Evolutionary conservation across 64 coral and sea anemone species (phyloP).

Genomic region (Dendronephthya gigantea): DNA sequence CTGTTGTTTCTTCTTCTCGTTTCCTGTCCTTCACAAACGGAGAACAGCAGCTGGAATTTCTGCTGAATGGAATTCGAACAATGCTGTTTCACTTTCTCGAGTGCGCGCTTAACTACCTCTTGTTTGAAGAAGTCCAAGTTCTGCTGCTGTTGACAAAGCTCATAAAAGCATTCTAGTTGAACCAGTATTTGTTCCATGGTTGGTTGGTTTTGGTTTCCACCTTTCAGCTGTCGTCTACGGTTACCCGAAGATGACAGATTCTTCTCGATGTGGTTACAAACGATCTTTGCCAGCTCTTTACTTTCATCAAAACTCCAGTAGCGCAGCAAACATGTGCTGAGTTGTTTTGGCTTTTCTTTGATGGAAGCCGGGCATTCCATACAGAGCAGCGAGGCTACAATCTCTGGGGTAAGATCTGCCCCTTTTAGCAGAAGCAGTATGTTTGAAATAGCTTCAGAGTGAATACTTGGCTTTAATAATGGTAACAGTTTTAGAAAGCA

Average conservation of each 20-base stretch:
- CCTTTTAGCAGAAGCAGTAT: constrained; percentile 80
- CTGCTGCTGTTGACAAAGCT: constrained; percentile 86
- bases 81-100: constrained; percentile 66
- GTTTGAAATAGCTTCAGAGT: constrained; percentile 75
- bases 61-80: constrained; percentile 49
- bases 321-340: constrained; percentile 62
- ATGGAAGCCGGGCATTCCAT: constrained; percentile 69
- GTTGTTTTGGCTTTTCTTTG: constrained; percentile 80
- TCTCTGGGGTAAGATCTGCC: constrained; percentile 50
- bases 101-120: constrained; percentile 48
- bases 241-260: constrained; percentile 33
- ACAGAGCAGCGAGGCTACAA: constrained; percentile 52
- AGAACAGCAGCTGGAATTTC: constrained; percentile 89
- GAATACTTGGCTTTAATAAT: constrained; percentile 51
- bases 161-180: constrained; percentile 82
- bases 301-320: constrained; percentile 87
- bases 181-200: constrained; percentile 61
- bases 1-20: constrained; percentile 73
- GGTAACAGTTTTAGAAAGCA: constrained; percentile 65
- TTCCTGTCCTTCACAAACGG: constrained; percentile 82
- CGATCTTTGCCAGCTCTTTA: constrained; percentile 54
- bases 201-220: constrained; percentile 35
- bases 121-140: constrained; percentile 87
- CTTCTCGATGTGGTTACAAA: constrained; percentile 68
- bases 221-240: neutral